Conservation (phyloP, 2,888 invertebrate genomes). For the Melieria crassipennis region DNA sequence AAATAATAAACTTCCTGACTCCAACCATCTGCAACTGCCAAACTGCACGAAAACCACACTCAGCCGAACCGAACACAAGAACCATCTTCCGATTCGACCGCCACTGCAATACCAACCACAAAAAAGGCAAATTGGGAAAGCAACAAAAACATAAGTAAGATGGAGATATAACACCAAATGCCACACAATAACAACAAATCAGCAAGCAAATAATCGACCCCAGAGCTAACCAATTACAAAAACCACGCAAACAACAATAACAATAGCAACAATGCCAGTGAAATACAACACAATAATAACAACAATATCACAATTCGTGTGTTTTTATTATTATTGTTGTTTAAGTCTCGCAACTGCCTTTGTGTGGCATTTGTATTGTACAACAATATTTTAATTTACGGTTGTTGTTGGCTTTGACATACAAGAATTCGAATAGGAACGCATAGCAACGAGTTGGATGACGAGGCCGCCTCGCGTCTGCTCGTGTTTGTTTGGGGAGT, state of each 20-base stretch:
- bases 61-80: no score
- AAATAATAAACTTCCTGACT: no score
- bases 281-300: not conserved
- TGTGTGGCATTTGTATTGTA: not conserved
- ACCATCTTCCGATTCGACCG: no score
- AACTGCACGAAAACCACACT: no score
- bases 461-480: not conserved
- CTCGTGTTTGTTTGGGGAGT: not conserved
- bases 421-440: conserved; percentile 46
- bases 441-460: conserved; percentile 37
- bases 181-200: not conserved
- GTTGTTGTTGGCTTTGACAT: conserved; percentile 47
- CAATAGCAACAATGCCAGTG: not conserved
- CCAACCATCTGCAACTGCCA: no score
- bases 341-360: not conserved
- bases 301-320: not conserved
- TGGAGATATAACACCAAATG: no score
- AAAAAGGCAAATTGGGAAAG: no score
- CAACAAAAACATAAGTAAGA: no score
- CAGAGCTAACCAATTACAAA: not conserved
- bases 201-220: not conserved
- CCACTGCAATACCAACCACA: no score
- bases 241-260: conserved; percentile 1
- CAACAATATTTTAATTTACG: conserved; percentile 20
- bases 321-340: conserved; percentile 5